These are phyloP conservation scores for Megalonaias nervosa DNA, from an alignment of 1,140 invertebrate genomes.

Conservation along the genomic window DNA sequence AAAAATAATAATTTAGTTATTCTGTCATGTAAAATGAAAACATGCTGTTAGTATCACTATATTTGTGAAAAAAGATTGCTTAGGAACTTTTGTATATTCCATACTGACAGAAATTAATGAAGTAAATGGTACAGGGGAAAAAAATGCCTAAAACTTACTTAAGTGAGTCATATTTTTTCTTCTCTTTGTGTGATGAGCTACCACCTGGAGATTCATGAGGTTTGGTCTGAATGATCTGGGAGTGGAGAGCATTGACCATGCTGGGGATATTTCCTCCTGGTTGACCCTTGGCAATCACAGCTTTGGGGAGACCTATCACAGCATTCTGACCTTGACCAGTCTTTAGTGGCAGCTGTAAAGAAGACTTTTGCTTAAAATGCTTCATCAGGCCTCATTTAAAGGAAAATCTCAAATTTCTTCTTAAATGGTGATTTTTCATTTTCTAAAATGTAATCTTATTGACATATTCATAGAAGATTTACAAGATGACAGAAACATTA, in stretches of 20 bases:
- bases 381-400: neutral
- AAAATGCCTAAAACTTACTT: constrained; percentile 57
- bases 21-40: too few relatives aligned
- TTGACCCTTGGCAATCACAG: constrained; percentile 7
- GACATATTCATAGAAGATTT: neutral
- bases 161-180: constrained; percentile 66
- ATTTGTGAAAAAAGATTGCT: too few relatives aligned
- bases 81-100: too few relatives aligned
- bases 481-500: too few relatives aligned
- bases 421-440: neutral
- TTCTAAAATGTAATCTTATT: constrained; percentile 6
- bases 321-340: neutral
- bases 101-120: too few relatives aligned
- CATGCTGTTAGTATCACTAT: too few relatives aligned
- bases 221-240: constrained; percentile 23
- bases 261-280: constrained; percentile 34
- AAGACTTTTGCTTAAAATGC: too few relatives aligned
- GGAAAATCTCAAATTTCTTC: neutral
- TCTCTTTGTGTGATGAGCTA: constrained; percentile 55
- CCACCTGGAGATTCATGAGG: constrained; percentile 18
- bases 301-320: constrained; percentile 22
- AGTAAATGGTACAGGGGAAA: neutral
- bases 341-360: neutral
- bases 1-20: too few relatives aligned
- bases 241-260: constrained; percentile 41